Evolutionary conservation across 2,797 vertebrate genomes (phyloP).

Genomic region (Muscicapa striata): DNA sequence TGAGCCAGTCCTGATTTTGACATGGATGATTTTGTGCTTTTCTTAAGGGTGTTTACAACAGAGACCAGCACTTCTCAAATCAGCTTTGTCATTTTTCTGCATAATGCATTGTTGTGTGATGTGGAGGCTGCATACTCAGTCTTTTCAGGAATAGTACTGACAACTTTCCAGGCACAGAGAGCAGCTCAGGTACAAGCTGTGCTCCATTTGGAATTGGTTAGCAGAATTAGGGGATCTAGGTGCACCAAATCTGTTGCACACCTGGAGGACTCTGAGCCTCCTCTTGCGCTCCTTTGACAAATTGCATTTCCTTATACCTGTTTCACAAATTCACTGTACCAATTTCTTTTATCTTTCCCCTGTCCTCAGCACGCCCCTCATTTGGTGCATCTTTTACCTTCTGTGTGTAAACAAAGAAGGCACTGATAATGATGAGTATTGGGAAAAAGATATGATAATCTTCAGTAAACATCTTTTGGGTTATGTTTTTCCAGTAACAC

Average conservation of each 20-base stretch:
- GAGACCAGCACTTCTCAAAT: not conserved
- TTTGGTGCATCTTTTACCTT: not conserved
- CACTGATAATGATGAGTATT: not conserved
- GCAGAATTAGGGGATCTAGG: not conserved
- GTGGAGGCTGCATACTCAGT: accelerated
- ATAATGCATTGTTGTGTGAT: not conserved
- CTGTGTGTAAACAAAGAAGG: not conserved
- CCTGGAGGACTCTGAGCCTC: not conserved
- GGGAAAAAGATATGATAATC: not conserved
- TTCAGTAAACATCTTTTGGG: not conserved
- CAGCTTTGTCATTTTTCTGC: not conserved
- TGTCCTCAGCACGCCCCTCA: not conserved
- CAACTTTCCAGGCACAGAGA: not conserved
- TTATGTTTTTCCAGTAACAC: not conserved
- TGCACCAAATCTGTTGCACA: not conserved
- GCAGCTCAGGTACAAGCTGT: not conserved
- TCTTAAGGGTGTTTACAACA: not conserved
- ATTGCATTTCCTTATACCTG: not conserved
- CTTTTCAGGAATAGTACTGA: not conserved
- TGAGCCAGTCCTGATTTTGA: not conserved
- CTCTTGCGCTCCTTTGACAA: not conserved
- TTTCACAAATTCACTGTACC: not conserved
- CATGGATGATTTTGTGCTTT: not conserved
- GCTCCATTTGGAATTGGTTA: not conserved
- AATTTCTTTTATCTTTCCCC: not conserved